phyloP scores from a whole-genome alignment of 1,140 invertebrate genomes.

The Drosophila seguyi region DNA sequence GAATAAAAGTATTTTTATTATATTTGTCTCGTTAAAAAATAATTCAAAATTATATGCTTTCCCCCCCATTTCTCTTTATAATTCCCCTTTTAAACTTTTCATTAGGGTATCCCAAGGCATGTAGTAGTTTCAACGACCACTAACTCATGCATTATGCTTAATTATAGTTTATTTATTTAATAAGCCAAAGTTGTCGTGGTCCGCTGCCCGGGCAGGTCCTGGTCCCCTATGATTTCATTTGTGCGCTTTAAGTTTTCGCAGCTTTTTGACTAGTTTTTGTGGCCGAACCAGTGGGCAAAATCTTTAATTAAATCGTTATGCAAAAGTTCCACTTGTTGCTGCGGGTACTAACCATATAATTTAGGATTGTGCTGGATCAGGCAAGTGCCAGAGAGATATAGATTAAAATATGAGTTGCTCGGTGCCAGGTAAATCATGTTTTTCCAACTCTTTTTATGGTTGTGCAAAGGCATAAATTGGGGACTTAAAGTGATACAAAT shows the following conservation, averaged over 20 bases:
- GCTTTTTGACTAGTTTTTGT: conserved; percentile 50
- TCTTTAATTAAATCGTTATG: conserved; percentile 82
- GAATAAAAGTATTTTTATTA: no score
- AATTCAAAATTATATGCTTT: background rate
- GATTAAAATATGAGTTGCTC: conserved; percentile 21
- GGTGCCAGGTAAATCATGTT: conserved; percentile 9
- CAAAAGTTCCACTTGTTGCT: conserved; percentile 76
- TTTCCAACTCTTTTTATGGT: background rate
- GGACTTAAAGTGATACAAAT: background rate
- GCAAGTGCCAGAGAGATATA: conserved; percentile 58
- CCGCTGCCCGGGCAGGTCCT: conserved; percentile 7
- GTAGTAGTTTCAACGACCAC: conserved; percentile 29
- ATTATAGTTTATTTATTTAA: conserved; percentile 77
- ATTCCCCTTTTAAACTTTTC: background rate
- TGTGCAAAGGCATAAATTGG: conserved; percentile 5
- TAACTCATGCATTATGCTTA: conserved; percentile 42
- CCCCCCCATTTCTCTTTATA: background rate
- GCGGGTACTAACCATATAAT: conserved; percentile 61
- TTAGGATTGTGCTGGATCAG: conserved; percentile 68
- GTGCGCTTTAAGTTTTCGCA: conserved; percentile 73
- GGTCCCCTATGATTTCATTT: conserved; percentile 48
- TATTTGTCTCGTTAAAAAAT: background rate
- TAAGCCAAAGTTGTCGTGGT: conserved; percentile 51
- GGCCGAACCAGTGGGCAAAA: conserved; percentile 28
- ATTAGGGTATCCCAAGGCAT: conserved; percentile 21